Percentiles rank a stretch among this genome's conserved stretches.
phyloP scores from a whole-genome alignment of 2,113 vertebrate genomes.

The Saccopteryx leptura region DNA sequence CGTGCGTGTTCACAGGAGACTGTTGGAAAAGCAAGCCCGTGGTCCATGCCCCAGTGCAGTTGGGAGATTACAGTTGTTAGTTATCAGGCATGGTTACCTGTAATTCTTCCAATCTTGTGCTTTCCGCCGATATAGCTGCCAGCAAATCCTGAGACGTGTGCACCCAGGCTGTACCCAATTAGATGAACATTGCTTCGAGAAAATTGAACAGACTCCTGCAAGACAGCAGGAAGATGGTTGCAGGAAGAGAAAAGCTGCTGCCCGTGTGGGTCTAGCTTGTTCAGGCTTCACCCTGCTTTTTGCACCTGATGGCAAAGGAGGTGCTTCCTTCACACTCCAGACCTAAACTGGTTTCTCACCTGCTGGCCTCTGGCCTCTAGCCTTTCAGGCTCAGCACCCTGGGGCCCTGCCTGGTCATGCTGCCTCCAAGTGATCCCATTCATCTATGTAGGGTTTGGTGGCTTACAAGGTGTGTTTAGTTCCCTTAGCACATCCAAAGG shows the following conservation, averaged over 20 bases:
- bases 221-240: slow-evolving; percentile 71
- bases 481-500: neutral
- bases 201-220: slow-evolving; percentile 91
- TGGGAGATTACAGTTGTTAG: neutral
- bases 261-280: neutral
- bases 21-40: neutral
- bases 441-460: neutral
- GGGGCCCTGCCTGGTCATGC: neutral
- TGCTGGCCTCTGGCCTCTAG: neutral
- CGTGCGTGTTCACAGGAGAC: neutral
- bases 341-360: neutral
- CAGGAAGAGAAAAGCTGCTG: neutral
- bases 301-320: neutral
- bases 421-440: neutral
- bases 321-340: neutral
- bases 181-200: slow-evolving; percentile 93
- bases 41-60: neutral
- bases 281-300: neutral
- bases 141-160: slow-evolving; percentile 97
- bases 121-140: slow-evolving; percentile 91
- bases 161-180: slow-evolving; percentile 98
- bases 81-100: slow-evolving; percentile 88
- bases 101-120: slow-evolving; percentile 96
- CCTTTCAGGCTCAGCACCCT: neutral
- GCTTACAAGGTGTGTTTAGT: neutral